Evolutionary conservation across 30 jellyfish, hydroid and myxozoan genomes (phyloP), one percentile per base, ranked within the genome.

Genomic region (Morbakka virulenta): DNA sequence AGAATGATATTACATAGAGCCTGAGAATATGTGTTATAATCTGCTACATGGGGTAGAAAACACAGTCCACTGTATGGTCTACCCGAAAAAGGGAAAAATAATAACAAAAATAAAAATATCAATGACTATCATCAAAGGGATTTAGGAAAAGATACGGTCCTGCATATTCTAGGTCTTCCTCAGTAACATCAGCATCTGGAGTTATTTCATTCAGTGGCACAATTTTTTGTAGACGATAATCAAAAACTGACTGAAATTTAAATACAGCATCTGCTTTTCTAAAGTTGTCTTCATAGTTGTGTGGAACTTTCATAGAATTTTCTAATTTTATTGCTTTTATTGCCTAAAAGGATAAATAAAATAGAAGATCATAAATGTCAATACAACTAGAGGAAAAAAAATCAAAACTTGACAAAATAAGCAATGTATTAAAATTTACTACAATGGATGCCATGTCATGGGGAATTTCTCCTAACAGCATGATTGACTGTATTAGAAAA

Each of bases 91-190:
- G n/a, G n/a, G n/a, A n/a, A n/a, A n/a, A n/a, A n/a, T n/a, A n/a
- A n/a, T n/a, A n/a, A n/a, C n/a, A n/a, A n/a, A n/a, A n/a, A n/a
- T n/a, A n/a, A n/a, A n/a, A n/a, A n/a, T n/a, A n/a, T n/a, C n/a
- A n/a, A n/a, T n/a, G n/a, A n/a, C n/a, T n/a, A n/a, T n/a, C n/a
- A n/a, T n/a, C n/a, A n/a, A n/a, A n/a, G n/a, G n/a, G n/a, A n/a
- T n/a, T n/a, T n/a, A n/a, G n/a, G n/a, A 74, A 93, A 80, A 72
- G 99, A 93, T 93, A 93, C 99, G 99, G 99, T 64, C 99, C 99
- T 13, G 96, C 96, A 93, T 27, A 93, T 31, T 30, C 33, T 67
- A 87, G 57, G 31, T 86, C 95, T 62, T 93, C 99, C 14, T 77
- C 91, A 48, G 89, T 74, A 68, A 86, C 82, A 35, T 81, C 79